phyloP scores from a whole-genome alignment of 2,888 invertebrate genomes.

The Schrankia costaestrigalis region DNA sequence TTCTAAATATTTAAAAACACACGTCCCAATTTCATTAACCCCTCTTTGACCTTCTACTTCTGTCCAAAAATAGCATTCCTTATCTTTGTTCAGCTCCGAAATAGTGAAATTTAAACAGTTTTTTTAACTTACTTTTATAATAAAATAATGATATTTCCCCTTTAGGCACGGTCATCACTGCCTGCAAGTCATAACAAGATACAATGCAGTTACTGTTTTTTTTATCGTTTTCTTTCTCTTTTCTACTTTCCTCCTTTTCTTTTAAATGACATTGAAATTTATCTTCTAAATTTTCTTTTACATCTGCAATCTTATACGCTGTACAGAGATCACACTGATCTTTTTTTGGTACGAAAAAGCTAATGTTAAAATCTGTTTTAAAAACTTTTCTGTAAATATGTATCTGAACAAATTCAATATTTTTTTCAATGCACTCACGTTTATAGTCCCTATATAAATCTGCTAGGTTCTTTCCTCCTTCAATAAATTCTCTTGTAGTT shows the following conservation, averaged over 20 bases:
- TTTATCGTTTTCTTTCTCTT: background rate
- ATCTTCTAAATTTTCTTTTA: too few species aligned
- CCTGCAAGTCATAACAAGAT: slow-evolving; percentile 2
- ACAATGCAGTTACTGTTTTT: background rate
- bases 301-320: too few species aligned
- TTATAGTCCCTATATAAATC: too few species aligned
- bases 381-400: too few species aligned
- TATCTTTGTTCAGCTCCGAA: slow-evolving; percentile 1
- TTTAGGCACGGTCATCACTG: background rate
- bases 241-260: background rate
- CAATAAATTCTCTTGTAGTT: too few species aligned
- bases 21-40: slow-evolving; percentile 1
- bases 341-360: too few species aligned
- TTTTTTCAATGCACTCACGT: too few species aligned
- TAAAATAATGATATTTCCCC: slow-evolving; percentile 2
- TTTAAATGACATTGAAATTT: background rate
- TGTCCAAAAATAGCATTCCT: slow-evolving; percentile 2
- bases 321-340: too few species aligned
- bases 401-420: too few species aligned
- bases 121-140: slow-evolving; percentile 3
- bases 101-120: slow-evolving; percentile 6
- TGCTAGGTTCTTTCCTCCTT: too few species aligned
- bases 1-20: background rate
- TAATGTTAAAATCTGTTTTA: too few species aligned
- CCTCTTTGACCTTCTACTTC: background rate